Evolutionary conservation across 92 coral and sea anemone species (phyloP), one percentile per base, ranked within the genome.

Genomic region (Porites cylindrica): DNA sequence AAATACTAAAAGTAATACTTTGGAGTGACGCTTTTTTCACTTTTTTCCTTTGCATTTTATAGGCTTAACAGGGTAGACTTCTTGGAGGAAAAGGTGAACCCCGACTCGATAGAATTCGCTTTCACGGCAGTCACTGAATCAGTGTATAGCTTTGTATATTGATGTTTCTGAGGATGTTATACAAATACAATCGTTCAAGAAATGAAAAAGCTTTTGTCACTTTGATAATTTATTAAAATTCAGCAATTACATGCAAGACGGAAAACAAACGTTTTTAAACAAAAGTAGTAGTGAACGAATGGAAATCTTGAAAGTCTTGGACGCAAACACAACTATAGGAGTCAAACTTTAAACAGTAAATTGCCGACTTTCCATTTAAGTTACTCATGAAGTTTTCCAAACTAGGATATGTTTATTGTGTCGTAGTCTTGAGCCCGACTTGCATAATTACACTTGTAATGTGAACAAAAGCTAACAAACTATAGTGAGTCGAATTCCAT

Each of bases 401-500:
- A 38, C 47, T 38, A 38, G 47, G 47, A 38, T 0, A 38, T 7
- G 17, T 52, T 18, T 52, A 38, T 43, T 43, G 29, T 17, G n/a
- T 62, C 18, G 18, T 43, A 16, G 10, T 3, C 20, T 10, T 38
- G 18, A 16, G 19, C 2, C 1, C 12, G 43, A 58, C 38, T 59
- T 32, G 78, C 54, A 70, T 82, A 70, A 80, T 72, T 59, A 81
- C 47, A 12, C 19, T 11, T 38, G 47, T 6, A 14, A 17, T 19
- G 56, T 43, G 70, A 32, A 53, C 66, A 53, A 81, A 75, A 79
- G 63, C 51, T 13, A 66, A 12, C 29, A 66, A 80, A 59, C 51
- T 11, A 38, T 38, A 53, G 52, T 8, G 18, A 32, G 67, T 66
- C 11, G 38, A 70, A 82, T 82, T 82, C 86, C 86, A 54, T 82